Evolutionary conservation across 1,140 invertebrate genomes (phyloP).

Genomic region (Conus ventricosus): DNA sequence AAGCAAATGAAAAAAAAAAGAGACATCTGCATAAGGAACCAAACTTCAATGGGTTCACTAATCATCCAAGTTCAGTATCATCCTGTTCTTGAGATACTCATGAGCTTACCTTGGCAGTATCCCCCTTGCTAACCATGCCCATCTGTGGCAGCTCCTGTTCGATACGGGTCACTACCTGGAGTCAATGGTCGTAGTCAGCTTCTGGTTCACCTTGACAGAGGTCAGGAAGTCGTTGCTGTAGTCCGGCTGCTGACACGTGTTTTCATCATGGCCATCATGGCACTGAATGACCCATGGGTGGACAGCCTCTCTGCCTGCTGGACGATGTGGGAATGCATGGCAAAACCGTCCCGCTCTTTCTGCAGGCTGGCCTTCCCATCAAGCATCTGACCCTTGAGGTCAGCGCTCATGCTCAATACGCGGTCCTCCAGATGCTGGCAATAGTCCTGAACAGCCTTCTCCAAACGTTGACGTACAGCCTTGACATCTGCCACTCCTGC

Average conservation of each 20-base stretch:
- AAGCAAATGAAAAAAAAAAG: too few species aligned
- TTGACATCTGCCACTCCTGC: neutral
- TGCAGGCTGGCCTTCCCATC: neutral
- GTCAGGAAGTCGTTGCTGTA: neutral
- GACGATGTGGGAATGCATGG: neutral
- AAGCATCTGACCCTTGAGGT: neutral
- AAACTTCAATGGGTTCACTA: too few species aligned
- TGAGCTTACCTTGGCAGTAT: too few species aligned
- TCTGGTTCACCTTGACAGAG: neutral
- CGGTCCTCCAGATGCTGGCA: neutral
- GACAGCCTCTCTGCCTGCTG: neutral
- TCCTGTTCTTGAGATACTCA: too few species aligned
- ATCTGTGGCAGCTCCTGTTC: neutral
- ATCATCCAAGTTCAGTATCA: too few species aligned
- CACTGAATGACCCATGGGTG: neutral
- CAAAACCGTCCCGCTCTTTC: neutral
- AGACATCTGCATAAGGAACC: too few species aligned
- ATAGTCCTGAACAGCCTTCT: neutral
- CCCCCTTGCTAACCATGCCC: neutral
- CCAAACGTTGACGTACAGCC: neutral
- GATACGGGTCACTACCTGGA: neutral
- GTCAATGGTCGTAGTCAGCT: neutral
- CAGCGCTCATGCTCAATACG: neutral
- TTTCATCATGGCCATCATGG: neutral
- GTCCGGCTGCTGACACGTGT: neutral